These are phyloP conservation scores for Coranthus polyacanthus DNA, from an alignment of 2,797 vertebrate species.

Conservation along the genomic window DNA sequence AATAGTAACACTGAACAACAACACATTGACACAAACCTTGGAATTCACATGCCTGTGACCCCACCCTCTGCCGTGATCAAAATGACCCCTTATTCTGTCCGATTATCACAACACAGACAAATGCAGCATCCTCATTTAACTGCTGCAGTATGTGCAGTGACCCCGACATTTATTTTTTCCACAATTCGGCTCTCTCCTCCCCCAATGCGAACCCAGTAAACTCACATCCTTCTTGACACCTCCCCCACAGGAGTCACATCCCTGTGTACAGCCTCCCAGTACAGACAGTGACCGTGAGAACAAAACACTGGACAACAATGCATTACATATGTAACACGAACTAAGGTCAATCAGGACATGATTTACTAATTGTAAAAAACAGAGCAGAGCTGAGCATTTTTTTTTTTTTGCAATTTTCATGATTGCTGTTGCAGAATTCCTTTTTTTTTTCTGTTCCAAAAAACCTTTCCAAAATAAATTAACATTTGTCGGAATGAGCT, in stretches of 20 bases:
- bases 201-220: conserved; percentile 40
- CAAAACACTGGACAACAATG: conserved; percentile 4
- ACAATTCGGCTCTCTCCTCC: conserved; percentile 48
- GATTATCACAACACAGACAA: conserved; percentile 37
- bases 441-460: not conserved
- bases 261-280: conserved; percentile 6
- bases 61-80: not conserved
- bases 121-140: conserved; percentile 27
- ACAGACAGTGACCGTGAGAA: conserved; percentile 10
- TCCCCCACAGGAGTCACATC: conserved; percentile 50
- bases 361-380: not conserved
- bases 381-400: not conserved
- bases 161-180: conserved; percentile 58
- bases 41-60: conserved; percentile 1
- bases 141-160: conserved; percentile 68
- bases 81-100: conserved; percentile 24
- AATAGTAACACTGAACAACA: conserved; percentile 8
- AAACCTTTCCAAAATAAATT: conserved; percentile 3
- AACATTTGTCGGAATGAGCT: not conserved
- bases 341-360: not conserved
- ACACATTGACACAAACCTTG: not conserved
- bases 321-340: conserved; percentile 8
- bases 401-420: not conserved
- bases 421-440: not conserved
- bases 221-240: conserved; percentile 36